Conservation (phyloP, 2,797 vertebrate species). For the Lemur catta region DNA sequence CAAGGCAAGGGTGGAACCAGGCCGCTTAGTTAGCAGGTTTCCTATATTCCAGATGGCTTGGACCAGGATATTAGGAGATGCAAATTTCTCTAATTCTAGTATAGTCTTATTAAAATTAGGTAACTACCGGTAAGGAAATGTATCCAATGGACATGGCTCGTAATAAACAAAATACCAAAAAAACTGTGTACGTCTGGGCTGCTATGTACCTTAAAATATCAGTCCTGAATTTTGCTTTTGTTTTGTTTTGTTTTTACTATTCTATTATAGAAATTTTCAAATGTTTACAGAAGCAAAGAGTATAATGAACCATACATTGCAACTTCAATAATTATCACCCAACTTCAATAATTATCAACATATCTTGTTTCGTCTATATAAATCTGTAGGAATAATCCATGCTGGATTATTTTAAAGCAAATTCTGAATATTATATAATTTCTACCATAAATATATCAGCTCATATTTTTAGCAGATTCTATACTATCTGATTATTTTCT, state of each 20-base stretch:
- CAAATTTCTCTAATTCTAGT: not conserved
- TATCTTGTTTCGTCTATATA: not conserved
- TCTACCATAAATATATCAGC: not conserved
- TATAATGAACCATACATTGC: not conserved
- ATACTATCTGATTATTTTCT: not conserved
- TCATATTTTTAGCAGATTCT: not conserved
- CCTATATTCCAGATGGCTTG: not conserved
- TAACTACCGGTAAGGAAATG: not conserved
- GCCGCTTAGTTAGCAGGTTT: not conserved
- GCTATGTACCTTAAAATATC: not conserved
- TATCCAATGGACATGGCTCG: not conserved
- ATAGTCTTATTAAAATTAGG: not conserved
- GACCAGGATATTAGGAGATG: not conserved
- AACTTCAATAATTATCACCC: not conserved
- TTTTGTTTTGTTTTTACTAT: not conserved
- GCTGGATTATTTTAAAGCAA: not conserved
- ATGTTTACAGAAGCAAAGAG: not conserved
- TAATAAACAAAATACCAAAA: not conserved
- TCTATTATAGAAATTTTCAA: not conserved
- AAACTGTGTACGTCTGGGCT: not conserved
- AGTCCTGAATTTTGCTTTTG: not conserved
- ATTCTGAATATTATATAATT: not conserved
- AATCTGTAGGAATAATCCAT: not conserved
- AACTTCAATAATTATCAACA: not conserved
- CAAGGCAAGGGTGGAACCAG: not conserved